Base-by-base conservation (phyloP, 2,888 invertebrate genomes). In the Philereme transversata region DNA sequence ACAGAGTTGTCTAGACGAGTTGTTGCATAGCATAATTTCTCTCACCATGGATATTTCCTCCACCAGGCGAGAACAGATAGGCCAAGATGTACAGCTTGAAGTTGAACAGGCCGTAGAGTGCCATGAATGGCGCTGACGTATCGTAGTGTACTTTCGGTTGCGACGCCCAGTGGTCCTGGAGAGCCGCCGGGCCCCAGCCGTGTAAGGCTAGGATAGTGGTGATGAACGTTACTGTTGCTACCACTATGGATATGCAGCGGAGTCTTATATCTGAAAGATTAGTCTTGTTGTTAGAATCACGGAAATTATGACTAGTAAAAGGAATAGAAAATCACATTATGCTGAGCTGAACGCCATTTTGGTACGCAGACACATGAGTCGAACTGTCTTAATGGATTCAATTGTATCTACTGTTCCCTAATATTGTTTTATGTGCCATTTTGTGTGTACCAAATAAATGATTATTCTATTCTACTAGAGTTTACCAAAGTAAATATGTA, bases 61-160 rank as follows among this genome's bases (percentile, higher is more conserved):
- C 94, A 35, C 96, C 95, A 0, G 99, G 98, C 0, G 98, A 96
- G 86, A 98, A 99, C 51, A 99, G 96, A 86, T 98, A 99, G 10
- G 98, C 97, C 96, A 99, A 96, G 5, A 97, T 96, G 86, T 97
- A 98, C 69, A 99, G 87, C 85, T 99, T 98, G 84, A 98, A 97
- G 92, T 99, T 99, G 57, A 98, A 93, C 48, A 99, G 93, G 35
- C 98, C 98, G 84, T 99, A 99, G 71, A 98, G 96, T 4, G 98
- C 96, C 96, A 99, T 98, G 88, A 99, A 99, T 70, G 99, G 97
- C 5, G 97, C 97, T 0, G 98, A 98, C 71, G 97, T 98, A 75
- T 96, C 95, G 84, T 98, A 98, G 81, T 96, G 96, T 44, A 97
- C 96, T 33, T 96, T 95, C 22, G 98, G 93, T 62, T 97, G 96